phyloP scores from a whole-genome alignment of 2,888 invertebrate genomes.

The Pristionchus japonicus region DNA sequence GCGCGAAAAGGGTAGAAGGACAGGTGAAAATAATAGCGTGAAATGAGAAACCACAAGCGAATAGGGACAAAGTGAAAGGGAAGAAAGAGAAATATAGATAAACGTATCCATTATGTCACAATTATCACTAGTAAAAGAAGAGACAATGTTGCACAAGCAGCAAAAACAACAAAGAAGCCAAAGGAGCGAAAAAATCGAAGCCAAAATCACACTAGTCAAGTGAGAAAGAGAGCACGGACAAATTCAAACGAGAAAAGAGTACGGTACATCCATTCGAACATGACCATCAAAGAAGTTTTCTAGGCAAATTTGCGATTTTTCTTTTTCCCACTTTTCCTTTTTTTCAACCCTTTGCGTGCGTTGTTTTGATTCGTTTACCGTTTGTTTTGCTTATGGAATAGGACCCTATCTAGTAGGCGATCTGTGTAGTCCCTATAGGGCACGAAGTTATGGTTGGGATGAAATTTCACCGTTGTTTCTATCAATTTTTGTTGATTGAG shows the following conservation, averaged over 20 bases:
- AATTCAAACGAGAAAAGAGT: conserved; percentile 37
- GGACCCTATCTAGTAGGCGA: background rate
- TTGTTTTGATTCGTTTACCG: background rate
- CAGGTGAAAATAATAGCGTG: background rate
- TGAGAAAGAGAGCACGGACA: background rate
- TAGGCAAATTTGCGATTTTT: background rate
- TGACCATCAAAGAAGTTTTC: too few species aligned
- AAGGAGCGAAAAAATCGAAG: background rate
- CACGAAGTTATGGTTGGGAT: background rate
- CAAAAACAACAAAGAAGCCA: background rate
- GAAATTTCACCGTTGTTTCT: background rate
- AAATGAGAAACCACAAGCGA: background rate
- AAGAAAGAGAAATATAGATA: background rate
- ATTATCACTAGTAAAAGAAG: background rate
- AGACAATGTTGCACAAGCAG: background rate
- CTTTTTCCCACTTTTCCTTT: background rate
- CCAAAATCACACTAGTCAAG: conserved; percentile 43
- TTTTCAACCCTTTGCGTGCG: background rate
- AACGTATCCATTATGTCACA: background rate
- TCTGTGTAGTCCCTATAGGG: background rate
- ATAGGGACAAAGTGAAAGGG: background rate
- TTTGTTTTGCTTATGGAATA: background rate
- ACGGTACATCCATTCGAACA: too few species aligned
- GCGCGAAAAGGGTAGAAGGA: background rate
- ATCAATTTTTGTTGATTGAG: background rate